A percentile compares a stretch with the other conserved stretches of the same genome.
phyloP scores from a whole-genome alignment of 2,797 vertebrate species.

The Darevskia nairensis region DNA sequence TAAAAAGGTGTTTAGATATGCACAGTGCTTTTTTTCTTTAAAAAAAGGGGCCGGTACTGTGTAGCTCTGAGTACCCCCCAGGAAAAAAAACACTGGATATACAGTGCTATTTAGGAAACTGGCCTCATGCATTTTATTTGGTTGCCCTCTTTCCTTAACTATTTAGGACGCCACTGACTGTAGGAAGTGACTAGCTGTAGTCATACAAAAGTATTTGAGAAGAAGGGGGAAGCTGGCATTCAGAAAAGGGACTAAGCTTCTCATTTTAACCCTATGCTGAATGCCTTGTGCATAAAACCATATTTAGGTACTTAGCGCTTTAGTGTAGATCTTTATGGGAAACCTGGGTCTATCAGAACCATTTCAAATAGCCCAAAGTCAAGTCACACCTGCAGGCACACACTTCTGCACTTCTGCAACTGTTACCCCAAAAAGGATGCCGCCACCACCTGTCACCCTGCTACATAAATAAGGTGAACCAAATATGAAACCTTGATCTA shows the following conservation, averaged over 20 bases:
- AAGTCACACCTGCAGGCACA: not conserved
- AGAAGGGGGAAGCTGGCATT: not conserved
- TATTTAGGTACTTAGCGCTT: not conserved
- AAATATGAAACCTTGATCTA: not conserved
- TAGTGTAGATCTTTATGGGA: not conserved
- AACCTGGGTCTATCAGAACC: not conserved
- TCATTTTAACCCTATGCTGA: not conserved
- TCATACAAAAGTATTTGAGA: conserved; percentile 17
- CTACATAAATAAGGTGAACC: not conserved
- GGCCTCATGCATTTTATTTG: not conserved
- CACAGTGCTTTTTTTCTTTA: too few species aligned
- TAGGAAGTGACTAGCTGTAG: conserved; percentile 39
- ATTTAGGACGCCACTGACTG: conserved; percentile 27
- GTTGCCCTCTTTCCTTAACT: conserved; percentile 34
- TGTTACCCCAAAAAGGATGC: not conserved
- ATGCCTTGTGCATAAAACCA: not conserved
- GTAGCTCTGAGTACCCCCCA: too few species aligned
- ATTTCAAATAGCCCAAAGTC: too few species aligned
- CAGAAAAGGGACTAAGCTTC: not conserved
- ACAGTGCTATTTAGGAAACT: conserved; percentile 30
- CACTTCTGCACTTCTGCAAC: not conserved
- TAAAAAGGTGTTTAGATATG: not conserved
- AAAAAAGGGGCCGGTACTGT: too few species aligned
- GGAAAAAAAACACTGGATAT: not conserved
- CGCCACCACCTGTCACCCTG: not conserved